Evolutionary conservation across 2,888 invertebrate genomes (phyloP).

Genomic region (Branchipolynoe longqiensis): DNA sequence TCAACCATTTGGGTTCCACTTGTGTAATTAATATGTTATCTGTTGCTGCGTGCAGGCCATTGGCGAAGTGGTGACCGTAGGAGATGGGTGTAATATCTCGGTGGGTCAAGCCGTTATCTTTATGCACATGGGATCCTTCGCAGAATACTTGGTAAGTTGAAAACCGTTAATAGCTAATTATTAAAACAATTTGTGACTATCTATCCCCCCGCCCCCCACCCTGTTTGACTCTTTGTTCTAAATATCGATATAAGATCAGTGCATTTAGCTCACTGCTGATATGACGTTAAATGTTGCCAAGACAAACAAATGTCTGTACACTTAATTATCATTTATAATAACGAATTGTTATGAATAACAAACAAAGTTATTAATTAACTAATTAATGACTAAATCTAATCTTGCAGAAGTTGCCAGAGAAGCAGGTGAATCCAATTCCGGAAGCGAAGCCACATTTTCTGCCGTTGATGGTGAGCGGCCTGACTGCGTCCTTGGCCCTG

Average conservation of each 20-base stretch:
- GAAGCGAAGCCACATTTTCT: conserved; percentile 73
- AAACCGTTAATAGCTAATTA: background rate
- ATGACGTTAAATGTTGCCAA: too few species aligned
- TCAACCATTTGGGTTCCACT: conserved; percentile 49
- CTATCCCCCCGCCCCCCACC: too few species aligned
- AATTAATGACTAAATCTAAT: background rate
- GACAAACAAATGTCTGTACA: too few species aligned
- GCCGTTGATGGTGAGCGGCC: conserved; percentile 78
- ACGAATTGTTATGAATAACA: too few species aligned
- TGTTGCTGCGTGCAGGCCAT: conserved; percentile 67
- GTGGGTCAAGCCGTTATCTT: conserved; percentile 78
- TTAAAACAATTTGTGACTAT: background rate
- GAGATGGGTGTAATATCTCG: conserved; percentile 68
- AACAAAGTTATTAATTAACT: too few species aligned
- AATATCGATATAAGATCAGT: too few species aligned
- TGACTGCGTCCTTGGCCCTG: conserved; percentile 79
- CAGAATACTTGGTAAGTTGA: conserved; percentile 75
- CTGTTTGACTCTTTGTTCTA: too few species aligned
- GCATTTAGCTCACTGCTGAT: too few species aligned
- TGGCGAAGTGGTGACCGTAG: conserved; percentile 73
- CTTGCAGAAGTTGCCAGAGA: conserved; percentile 71
- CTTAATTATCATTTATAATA: too few species aligned
- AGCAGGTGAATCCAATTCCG: conserved; percentile 74
- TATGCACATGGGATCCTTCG: conserved; percentile 74
- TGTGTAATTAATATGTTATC: background rate